phyloP scores from a whole-genome alignment of 2,888 invertebrate species.

The Monopis laevigella region DNA sequence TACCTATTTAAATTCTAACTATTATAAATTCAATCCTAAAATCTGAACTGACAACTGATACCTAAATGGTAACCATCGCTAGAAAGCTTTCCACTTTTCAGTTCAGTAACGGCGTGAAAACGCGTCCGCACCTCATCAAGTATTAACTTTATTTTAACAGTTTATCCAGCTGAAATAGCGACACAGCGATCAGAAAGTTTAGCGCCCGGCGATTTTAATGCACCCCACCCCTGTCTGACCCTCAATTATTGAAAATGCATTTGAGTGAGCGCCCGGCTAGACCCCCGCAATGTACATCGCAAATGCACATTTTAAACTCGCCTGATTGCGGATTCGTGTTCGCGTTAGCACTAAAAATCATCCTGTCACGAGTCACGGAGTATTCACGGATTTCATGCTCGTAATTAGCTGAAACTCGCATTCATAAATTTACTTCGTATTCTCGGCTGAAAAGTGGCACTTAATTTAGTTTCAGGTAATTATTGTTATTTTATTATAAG shows the following conservation, averaged over 20 bases:
- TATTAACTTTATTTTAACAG: slow-evolving; percentile 7
- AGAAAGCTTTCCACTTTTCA: too few species aligned
- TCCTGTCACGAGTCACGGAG: too few species aligned
- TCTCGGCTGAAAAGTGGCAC: too few species aligned
- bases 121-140: slow-evolving; percentile 1
- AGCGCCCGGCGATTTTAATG: slow-evolving; percentile 46
- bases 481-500: too few species aligned
- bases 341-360: slow-evolving; percentile 54
- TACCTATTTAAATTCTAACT: too few species aligned
- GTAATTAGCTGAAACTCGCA: too few species aligned
- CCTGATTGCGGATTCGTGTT: slow-evolving; percentile 63
- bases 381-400: too few species aligned
- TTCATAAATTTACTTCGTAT: too few species aligned
- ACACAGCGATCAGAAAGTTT: slow-evolving; percentile 45
- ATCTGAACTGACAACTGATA: too few species aligned
- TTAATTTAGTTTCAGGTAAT: too few species aligned
- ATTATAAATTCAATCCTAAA: too few species aligned
- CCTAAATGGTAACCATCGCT: too few species aligned
- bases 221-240: slow-evolving; percentile 59
- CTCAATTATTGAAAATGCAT: slow-evolving; percentile 68
- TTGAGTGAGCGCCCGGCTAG: slow-evolving; percentile 52
- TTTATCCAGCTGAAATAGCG: slow-evolving; percentile 2
- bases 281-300: slow-evolving; percentile 38
- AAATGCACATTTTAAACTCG: slow-evolving; percentile 68
- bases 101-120: background rate